Percentiles rank a stretch among this genome's conserved stretches.
phyloP scores from a whole-genome alignment of 2,113 vertebrate genomes.

The Reinhardtius hippoglossoides region DNA sequence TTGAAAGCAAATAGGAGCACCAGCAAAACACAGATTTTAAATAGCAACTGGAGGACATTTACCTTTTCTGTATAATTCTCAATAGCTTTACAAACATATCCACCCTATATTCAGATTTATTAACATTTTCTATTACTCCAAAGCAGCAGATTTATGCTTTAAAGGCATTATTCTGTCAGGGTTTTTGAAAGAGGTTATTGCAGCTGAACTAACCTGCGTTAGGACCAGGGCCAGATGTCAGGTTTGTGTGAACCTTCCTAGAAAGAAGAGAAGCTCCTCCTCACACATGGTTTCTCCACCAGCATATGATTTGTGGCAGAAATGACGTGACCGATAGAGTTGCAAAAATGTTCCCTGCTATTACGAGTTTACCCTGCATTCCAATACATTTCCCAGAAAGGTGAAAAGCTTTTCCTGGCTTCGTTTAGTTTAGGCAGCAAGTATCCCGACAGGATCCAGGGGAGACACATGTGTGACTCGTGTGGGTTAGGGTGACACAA shows the following conservation, averaged over 20 bases:
- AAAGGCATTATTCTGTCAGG: neutral
- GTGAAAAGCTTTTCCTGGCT: neutral
- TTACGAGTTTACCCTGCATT: neutral
- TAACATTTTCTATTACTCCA: neutral
- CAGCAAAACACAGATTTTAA: too few relatives aligned
- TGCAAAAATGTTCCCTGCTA: neutral
- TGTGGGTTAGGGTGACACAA: slow-evolving; percentile 23
- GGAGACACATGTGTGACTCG: neutral
- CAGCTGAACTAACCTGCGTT: slow-evolving; percentile 38
- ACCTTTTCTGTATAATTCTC: too few relatives aligned
- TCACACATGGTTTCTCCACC: neutral
- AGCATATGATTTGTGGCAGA: slow-evolving; percentile 1
- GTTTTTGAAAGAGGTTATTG: neutral
- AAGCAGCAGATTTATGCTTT: neutral
- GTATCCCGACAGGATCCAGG: neutral
- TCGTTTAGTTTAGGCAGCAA: neutral
- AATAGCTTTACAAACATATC: neutral
- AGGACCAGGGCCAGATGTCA: neutral
- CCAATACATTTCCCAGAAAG: neutral
- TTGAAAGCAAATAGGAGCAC: neutral
- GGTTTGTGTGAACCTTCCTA: neutral
- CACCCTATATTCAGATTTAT: neutral
- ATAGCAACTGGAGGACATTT: too few relatives aligned
- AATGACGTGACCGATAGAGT: neutral
- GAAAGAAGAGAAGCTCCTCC: neutral